Conservation (phyloP, 2,797 vertebrate genomes). For the Lepus oiostolus region DNA sequence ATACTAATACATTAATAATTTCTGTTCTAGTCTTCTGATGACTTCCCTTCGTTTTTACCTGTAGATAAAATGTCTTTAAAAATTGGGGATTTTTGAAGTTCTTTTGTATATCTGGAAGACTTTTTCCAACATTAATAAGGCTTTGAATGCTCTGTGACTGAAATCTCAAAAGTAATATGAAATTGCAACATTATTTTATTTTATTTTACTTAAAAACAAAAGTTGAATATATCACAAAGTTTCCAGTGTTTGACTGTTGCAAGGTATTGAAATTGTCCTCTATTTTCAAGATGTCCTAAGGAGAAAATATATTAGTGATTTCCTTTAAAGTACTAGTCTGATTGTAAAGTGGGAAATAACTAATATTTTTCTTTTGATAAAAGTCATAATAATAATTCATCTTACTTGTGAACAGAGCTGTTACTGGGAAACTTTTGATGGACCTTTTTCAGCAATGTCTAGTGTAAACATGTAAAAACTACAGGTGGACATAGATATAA, state of each 20-base stretch:
- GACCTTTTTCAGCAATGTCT: not conserved
- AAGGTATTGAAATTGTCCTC: not conserved
- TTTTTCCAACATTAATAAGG: conserved; percentile 19
- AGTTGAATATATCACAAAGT: not conserved
- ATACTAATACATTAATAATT: not conserved
- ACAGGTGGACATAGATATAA: not conserved
- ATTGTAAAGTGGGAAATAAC: not conserved
- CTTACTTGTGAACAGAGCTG: not conserved
- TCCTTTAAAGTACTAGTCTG: not conserved
- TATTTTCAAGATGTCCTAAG: not conserved
- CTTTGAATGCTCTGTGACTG: not conserved
- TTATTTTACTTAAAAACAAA: conserved; percentile 40
- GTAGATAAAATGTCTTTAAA: not conserved
- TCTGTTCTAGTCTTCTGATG: not conserved
- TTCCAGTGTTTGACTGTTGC: not conserved
- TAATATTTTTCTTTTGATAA: not conserved
- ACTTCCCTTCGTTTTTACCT: not conserved
- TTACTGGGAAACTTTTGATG: not conserved
- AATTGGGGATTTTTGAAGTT: not conserved
- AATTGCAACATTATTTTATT: not conserved
- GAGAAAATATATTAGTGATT: not conserved
- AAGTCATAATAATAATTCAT: not conserved
- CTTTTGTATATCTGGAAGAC: not conserved
- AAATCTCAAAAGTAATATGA: conserved; percentile 18
- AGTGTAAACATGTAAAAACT: not conserved